Percentiles rank a stretch among this genome's conserved stretches.
Conservation (phyloP, 1,140 invertebrate genomes). For the Melanaphis sacchari region DNA sequence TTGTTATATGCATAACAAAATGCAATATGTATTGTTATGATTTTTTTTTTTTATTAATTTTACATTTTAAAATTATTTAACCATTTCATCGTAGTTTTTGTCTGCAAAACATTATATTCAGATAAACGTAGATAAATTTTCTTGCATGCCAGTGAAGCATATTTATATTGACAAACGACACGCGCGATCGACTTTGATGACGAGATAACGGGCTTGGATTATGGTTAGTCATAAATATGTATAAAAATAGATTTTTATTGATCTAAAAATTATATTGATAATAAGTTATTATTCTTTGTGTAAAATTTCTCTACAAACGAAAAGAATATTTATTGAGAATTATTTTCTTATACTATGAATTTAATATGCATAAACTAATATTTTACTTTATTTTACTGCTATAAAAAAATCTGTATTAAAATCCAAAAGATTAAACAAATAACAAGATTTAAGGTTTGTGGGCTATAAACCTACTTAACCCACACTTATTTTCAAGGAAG, state of each 20-base stretch:
- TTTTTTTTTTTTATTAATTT: neutral
- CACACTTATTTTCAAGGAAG: neutral
- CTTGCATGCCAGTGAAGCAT: neutral
- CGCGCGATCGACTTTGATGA: neutral
- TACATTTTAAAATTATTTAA: neutral
- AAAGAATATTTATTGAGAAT: neutral
- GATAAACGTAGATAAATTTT: neutral
- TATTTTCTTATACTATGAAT: neutral
- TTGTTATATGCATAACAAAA: neutral
- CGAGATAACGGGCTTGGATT: neutral
- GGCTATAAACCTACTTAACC: neutral
- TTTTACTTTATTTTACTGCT: neutral
- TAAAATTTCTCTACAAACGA: neutral
- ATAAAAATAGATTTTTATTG: neutral
- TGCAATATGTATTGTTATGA: neutral
- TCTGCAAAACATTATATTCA: neutral
- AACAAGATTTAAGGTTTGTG: neutral
- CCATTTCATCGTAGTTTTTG: neutral
- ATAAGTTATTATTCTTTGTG: neutral
- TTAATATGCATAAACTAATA: neutral
- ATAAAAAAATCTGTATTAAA: neutral
- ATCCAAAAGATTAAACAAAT: neutral
- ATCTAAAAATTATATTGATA: neutral
- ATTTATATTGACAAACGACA: neutral
- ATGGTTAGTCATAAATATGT: neutral